phyloP scores from a whole-genome alignment of 2,113 vertebrate species.

The Aptenodytes patagonicus region DNA sequence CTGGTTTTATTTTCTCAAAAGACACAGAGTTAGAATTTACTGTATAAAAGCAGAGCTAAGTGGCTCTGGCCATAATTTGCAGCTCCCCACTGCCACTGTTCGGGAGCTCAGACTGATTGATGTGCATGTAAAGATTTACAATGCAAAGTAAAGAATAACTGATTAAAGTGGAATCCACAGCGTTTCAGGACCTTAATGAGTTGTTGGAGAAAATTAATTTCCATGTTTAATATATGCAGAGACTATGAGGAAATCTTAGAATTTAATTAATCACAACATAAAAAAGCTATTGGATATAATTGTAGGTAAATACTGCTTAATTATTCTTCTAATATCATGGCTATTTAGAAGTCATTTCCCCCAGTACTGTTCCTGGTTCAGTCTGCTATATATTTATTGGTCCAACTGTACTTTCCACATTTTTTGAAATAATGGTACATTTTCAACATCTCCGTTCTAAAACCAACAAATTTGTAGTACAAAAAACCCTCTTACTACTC shows the following conservation, averaged over 20 bases:
- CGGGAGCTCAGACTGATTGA: neutral
- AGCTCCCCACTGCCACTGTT: neutral
- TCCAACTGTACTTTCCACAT: neutral
- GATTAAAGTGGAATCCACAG: neutral
- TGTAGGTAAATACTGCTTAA: conserved; percentile 52
- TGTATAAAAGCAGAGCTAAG: neutral
- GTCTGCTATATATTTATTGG: neutral
- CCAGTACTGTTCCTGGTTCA: neutral
- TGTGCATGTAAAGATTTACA: neutral
- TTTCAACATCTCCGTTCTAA: neutral
- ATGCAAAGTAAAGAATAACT: conserved; percentile 2
- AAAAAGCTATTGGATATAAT: conserved; percentile 34
- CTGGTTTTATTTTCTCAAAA: neutral
- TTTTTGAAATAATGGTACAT: neutral
- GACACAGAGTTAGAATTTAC: neutral
- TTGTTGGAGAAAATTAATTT: conserved; percentile 42
- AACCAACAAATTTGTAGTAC: neutral
- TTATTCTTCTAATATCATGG: conserved; percentile 34
- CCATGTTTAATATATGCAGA: neutral
- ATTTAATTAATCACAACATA: conserved; percentile 37
- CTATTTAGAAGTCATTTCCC: conserved; percentile 18
- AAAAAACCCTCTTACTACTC: neutral
- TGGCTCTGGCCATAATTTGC: neutral
- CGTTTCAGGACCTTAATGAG: neutral
- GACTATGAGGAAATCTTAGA: conserved; percentile 17